Evolutionary conservation across 1,140 invertebrate species (phyloP).

Genomic region (Semibalanus balanoides): DNA sequence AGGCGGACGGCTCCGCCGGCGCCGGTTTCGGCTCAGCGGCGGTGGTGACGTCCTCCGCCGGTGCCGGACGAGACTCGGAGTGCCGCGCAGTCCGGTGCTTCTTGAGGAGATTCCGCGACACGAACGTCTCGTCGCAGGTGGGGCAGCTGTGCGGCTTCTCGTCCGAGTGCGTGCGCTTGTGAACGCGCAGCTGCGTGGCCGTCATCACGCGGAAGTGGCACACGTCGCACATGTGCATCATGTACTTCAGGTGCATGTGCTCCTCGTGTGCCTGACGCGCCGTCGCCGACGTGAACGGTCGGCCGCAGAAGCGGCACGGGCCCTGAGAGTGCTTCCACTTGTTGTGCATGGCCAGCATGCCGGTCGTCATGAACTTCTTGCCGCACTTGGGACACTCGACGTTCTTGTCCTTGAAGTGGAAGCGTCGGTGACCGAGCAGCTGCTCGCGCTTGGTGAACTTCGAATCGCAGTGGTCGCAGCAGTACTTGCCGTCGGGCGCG

Average conservation of each 20-base stretch:
- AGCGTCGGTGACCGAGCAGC: conserved; percentile 2
- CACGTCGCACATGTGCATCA: background rate
- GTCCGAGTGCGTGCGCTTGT: background rate
- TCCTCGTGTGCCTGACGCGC: background rate
- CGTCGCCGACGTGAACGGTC: background rate
- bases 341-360: conserved; percentile 1
- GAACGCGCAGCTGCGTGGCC: background rate
- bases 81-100: background rate
- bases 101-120: background rate
- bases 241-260: conserved; percentile 1
- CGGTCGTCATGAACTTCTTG: background rate
- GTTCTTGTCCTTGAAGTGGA: background rate
- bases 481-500: background rate
- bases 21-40: background rate
- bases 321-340: conserved; percentile 3
- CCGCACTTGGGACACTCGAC: background rate
- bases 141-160: background rate
- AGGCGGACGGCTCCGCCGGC: background rate
- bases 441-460: background rate
- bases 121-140: background rate
- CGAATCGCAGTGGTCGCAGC: background rate
- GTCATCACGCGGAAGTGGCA: conserved; percentile 1
- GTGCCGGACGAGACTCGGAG: background rate
- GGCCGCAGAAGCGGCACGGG: conserved; percentile 4
- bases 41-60: background rate